Evolutionary conservation across 2,888 invertebrate species (phyloP).

Genomic region (Spisula solida): DNA sequence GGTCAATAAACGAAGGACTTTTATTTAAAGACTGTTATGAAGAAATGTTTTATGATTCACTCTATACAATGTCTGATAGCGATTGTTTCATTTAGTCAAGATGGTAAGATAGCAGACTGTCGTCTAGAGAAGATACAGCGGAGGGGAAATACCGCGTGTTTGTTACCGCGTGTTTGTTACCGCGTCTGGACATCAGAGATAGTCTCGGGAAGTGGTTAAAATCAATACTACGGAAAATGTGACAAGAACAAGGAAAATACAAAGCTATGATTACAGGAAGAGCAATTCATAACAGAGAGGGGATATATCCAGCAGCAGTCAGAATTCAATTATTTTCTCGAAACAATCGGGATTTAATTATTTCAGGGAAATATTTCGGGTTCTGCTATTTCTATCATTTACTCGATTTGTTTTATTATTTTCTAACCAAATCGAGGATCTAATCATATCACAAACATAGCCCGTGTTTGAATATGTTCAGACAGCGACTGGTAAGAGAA

Average conservation of each 20-base stretch:
- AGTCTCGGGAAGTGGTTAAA: background rate
- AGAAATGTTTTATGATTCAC: background rate
- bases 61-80: background rate
- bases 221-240: background rate
- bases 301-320: conserved; percentile 1
- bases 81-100: conserved; percentile 14
- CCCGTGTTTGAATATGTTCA: background rate
- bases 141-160: background rate
- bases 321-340: background rate
- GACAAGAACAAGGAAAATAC: background rate
- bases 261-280: background rate
- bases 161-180: background rate
- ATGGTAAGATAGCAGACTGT: background rate
- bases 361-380: background rate
- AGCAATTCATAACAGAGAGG: background rate
- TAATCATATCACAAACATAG: conserved; percentile 2
- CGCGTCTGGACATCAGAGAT: background rate
- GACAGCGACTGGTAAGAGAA: background rate
- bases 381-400: conserved; percentile 4
- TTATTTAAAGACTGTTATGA: background rate
- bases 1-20: background rate
- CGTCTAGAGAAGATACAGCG: background rate
- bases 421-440: background rate
- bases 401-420: background rate
- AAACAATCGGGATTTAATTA: conserved; percentile 11